phyloP scores from a whole-genome alignment of 2,113 vertebrate species.

The Periophthalmus modestus region DNA sequence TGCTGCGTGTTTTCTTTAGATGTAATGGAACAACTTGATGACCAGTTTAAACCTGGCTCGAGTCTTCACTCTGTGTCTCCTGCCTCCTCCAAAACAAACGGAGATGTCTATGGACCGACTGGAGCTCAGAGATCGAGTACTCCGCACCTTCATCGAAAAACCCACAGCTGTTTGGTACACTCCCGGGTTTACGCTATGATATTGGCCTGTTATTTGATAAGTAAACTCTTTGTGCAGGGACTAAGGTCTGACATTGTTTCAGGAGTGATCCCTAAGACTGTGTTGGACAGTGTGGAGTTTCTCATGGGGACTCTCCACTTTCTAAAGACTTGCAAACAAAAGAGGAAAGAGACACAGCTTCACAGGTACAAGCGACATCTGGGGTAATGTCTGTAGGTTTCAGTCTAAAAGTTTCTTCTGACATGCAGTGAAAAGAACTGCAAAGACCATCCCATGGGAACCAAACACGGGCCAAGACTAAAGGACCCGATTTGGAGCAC shows the following conservation, averaged over 20 bases:
- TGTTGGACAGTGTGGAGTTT: conserved; percentile 82
- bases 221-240: not conserved
- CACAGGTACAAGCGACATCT: conserved; percentile 73
- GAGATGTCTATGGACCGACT: conserved; percentile 84
- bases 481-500: not conserved
- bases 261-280: conserved; percentile 85
- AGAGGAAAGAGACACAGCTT: conserved; percentile 78
- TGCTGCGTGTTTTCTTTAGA: conserved; percentile 63
- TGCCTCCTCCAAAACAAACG: conserved; percentile 78
- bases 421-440: conserved; percentile 61
- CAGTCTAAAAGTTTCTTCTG: not conserved
- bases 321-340: conserved; percentile 67
- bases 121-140: conserved; percentile 82
- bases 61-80: conserved; percentile 88
- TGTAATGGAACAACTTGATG: conserved; percentile 88
- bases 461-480: conserved; percentile 34
- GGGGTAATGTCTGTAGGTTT: not conserved
- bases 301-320: conserved; percentile 72
- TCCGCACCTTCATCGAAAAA: conserved; percentile 84
- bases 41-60: conserved; percentile 87
- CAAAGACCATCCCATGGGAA: conserved; percentile 73
- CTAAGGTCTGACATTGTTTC: not conserved
- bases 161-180: conserved; percentile 82
- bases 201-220: no score
- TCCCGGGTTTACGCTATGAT: no score